Evolutionary conservation across 1,140 invertebrate genomes (phyloP).

Genomic region (Plectrocnemia conspersa): DNA sequence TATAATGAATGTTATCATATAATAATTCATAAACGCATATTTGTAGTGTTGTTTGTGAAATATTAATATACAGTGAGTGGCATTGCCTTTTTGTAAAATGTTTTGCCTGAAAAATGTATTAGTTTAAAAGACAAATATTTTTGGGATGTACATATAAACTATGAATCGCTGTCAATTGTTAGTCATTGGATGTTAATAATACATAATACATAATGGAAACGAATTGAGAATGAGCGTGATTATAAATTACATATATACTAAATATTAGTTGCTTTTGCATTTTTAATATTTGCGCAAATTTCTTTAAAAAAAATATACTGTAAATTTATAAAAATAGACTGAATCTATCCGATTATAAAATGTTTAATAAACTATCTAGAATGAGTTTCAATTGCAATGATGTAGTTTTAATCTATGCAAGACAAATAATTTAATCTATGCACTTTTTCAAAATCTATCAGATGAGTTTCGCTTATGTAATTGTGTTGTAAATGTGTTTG

Average conservation of each 20-base stretch:
- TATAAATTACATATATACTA: no score
- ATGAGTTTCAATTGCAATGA: neutral
- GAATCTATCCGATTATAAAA: neutral
- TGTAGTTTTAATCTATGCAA: no score
- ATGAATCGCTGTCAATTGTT: no score
- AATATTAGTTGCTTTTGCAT: neutral
- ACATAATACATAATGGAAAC: no score
- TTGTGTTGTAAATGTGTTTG: no score
- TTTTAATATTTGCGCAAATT: neutral
- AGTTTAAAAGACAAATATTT: neutral
- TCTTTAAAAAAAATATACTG: neutral
- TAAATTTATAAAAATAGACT: neutral
- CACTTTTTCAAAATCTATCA: neutral
- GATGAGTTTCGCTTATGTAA: neutral
- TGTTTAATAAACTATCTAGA: neutral
- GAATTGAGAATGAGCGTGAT: no score
- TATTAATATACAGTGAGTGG: neutral
- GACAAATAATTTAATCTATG: neutral
- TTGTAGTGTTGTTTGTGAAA: neutral
- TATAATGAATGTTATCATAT: neutral
- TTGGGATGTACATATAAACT: neutral
- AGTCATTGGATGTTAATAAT: no score
- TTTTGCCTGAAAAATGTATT: slow-evolving; percentile 18
- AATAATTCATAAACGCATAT: neutral
- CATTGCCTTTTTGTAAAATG: slow-evolving; percentile 13